Evolutionary conservation across 2,888 invertebrate genomes (phyloP).

Genomic region (Cerceris rybyensis): DNA sequence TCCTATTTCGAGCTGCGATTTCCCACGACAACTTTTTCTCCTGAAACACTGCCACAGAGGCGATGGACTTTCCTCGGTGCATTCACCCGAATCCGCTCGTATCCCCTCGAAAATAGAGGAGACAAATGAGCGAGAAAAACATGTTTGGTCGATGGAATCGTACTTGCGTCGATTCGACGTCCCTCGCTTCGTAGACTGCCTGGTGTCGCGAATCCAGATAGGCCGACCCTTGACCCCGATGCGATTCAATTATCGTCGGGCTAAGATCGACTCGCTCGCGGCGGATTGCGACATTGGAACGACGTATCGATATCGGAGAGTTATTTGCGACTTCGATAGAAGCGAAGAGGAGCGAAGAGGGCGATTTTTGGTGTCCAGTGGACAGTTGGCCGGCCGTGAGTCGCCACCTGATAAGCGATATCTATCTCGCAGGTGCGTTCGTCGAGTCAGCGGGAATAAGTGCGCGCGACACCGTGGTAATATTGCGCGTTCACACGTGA

Average conservation of each 20-base stretch:
- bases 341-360: conserved; percentile 10
- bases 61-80: conserved; percentile 38
- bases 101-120: neutral
- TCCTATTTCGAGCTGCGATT: conserved; percentile 42
- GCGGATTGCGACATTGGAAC: neutral
- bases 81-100: conserved; percentile 35
- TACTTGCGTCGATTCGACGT: neutral
- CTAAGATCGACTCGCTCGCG: neutral
- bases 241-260: conserved; percentile 1
- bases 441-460: conserved; percentile 40
- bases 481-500: conserved; percentile 52
- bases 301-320: neutral
- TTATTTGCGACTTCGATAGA: neutral
- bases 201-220: conserved; percentile 31
- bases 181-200: conserved; percentile 31
- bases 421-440: conserved; percentile 61
- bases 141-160: neutral
- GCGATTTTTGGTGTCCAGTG: neutral
- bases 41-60: conserved; percentile 19
- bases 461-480: conserved; percentile 6
- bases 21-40: conserved; percentile 56
- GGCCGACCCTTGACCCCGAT: conserved; percentile 23
- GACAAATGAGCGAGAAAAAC: neutral
- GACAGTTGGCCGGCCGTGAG: neutral
- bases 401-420: conserved; percentile 58